These are phyloP conservation scores for Mimachlamys varia DNA, from an alignment of 2,888 invertebrate species.

Conservation along the genomic window DNA sequence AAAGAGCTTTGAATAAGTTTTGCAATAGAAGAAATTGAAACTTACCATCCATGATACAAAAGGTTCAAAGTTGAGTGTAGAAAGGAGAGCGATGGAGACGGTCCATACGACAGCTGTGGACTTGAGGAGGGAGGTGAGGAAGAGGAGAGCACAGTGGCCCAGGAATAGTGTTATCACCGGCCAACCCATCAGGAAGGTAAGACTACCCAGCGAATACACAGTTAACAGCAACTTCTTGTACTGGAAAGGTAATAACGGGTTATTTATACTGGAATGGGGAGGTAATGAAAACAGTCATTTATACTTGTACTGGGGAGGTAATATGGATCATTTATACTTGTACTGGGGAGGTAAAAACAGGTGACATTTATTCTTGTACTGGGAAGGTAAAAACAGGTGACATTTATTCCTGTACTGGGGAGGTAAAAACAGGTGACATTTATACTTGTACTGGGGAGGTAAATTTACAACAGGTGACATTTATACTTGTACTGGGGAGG, in stretches of 20 bases:
- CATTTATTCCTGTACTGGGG: neutral
- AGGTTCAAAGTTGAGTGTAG: constrained; percentile 66
- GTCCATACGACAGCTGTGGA: constrained; percentile 63
- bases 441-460: neutral
- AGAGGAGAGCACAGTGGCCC: constrained; percentile 61
- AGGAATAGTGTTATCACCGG: constrained; percentile 59
- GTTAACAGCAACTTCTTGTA: constrained; percentile 56
- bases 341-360: neutral
- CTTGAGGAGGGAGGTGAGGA: constrained; percentile 52
- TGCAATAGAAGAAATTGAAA: too few relatives aligned
- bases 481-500: neutral
- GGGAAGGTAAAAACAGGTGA: neutral
- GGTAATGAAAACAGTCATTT: too few relatives aligned
- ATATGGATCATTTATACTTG: too few relatives aligned
- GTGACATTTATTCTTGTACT: constrained; percentile 43
- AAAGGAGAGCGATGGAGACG: constrained; percentile 61
- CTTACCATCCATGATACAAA: constrained; percentile 60
- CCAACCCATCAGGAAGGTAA: constrained; percentile 62
- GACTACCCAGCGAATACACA: constrained; percentile 55
- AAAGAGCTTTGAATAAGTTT: too few relatives aligned
- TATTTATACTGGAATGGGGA: too few relatives aligned
- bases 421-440: neutral
- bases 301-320: neutral
- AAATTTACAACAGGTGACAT: neutral
- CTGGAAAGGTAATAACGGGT: constrained; percentile 46